A percentile compares a stretch with the other conserved stretches of the same genome.
Evolutionary conservation across 1,140 invertebrate genomes (phyloP).

Genomic region (Hylyphantes graminicola): DNA sequence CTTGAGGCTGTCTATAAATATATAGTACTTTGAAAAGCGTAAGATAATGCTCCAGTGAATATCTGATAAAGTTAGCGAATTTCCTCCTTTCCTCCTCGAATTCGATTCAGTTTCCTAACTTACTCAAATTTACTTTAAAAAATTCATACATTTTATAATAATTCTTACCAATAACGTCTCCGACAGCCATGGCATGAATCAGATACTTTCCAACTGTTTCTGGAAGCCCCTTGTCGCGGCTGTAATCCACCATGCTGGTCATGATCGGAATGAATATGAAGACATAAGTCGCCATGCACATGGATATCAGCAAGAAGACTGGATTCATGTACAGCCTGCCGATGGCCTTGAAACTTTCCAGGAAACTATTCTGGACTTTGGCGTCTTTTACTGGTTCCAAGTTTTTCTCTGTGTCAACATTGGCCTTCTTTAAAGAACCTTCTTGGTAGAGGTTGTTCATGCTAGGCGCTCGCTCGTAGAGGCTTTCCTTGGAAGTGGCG

Average conservation of each 20-base stretch:
- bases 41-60: too few relatives aligned
- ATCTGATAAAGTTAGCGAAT: too few relatives aligned
- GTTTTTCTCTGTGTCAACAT: neutral
- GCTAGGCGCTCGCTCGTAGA: constrained; percentile 3
- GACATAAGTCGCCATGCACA: constrained; percentile 39
- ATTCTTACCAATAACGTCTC: constrained; percentile 45
- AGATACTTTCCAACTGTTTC: constrained; percentile 51
- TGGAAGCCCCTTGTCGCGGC: constrained; percentile 46
- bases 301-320: constrained; percentile 23
- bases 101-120: too few relatives aligned
- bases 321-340: constrained; percentile 39
- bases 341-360: constrained; percentile 18
- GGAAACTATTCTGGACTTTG: neutral
- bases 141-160: too few relatives aligned
- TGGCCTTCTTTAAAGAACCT: neutral
- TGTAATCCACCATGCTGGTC: constrained; percentile 48
- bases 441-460: neutral
- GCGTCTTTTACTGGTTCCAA: neutral
- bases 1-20: too few relatives aligned
- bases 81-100: too few relatives aligned
- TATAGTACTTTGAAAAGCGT: too few relatives aligned
- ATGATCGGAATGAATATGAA: constrained; percentile 51
- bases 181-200: constrained; percentile 45
- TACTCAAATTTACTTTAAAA: too few relatives aligned
- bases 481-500: constrained; percentile 45